phyloP scores from a whole-genome alignment of 2,113 vertebrate species.

The Chlorodrepanis virens region DNA sequence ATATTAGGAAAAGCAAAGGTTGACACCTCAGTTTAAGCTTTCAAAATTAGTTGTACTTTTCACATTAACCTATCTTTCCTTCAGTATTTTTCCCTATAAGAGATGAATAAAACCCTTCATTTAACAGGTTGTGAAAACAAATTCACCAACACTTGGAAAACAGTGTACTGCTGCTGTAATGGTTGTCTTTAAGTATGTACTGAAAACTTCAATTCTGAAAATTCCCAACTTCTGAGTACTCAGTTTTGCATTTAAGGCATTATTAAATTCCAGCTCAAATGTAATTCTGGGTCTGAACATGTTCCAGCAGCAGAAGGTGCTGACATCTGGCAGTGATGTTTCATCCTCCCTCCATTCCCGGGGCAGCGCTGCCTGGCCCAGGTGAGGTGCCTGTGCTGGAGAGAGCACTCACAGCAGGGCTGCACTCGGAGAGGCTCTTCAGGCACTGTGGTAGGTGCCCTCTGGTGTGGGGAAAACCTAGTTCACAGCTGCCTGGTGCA shows the following conservation, averaged over 20 bases:
- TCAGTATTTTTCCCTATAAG: background rate
- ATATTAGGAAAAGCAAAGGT: background rate
- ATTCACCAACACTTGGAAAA: background rate
- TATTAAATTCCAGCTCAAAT: background rate
- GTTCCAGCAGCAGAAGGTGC: background rate
- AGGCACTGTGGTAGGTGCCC: rapidly evolving
- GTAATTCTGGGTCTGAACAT: background rate
- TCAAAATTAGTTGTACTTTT: background rate
- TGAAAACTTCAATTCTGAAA: background rate
- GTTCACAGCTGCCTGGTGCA: background rate
- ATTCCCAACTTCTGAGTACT: background rate
- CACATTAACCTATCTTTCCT: background rate
- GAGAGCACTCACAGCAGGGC: background rate
- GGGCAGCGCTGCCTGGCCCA: rapidly evolving
- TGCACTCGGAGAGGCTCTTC: background rate
- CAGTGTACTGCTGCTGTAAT: background rate
- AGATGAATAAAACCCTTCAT: background rate
- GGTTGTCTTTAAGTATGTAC: background rate
- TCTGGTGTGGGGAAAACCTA: background rate
- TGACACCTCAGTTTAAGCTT: background rate
- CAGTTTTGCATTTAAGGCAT: background rate
- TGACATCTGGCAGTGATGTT: background rate
- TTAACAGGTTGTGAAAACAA: background rate
- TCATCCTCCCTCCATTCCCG: background rate
- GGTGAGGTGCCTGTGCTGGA: rapidly evolving